These are phyloP conservation scores for Morone chrysops DNA, from an alignment of 2,113 vertebrate species.

Conservation along the genomic window DNA sequence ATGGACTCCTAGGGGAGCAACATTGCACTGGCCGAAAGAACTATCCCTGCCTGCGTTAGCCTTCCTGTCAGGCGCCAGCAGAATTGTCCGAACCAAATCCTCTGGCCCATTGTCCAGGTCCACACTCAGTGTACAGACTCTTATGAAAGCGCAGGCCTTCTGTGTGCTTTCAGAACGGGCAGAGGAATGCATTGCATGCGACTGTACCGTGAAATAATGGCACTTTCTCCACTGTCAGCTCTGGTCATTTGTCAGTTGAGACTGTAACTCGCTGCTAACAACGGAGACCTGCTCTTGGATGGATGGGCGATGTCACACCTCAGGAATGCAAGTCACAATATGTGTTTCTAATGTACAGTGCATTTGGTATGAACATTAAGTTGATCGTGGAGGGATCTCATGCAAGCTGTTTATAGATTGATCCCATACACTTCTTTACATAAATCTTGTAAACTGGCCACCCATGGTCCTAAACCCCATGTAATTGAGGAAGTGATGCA, in stretches of 20 bases:
- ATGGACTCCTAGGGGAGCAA: constrained; percentile 7
- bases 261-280: constrained; percentile 40
- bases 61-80: constrained; percentile 49
- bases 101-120: constrained; percentile 52
- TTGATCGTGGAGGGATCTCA: constrained; percentile 8
- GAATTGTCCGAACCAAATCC: constrained; percentile 60
- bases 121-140: constrained; percentile 33
- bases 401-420: constrained; percentile 30
- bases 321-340: constrained; percentile 55
- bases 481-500: constrained; percentile 37
- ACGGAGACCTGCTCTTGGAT: constrained; percentile 33
- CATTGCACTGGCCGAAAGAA: not conserved
- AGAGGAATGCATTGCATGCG: constrained; percentile 68
- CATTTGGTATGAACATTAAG: constrained; percentile 28
- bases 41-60: not conserved
- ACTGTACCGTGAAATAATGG: constrained; percentile 70
- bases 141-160: constrained; percentile 47
- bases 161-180: constrained; percentile 56
- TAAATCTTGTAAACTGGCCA: constrained; percentile 29
- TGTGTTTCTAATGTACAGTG: constrained; percentile 21
- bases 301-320: constrained; percentile 61
- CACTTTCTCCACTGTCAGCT: constrained; percentile 56
- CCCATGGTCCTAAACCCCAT: constrained; percentile 27
- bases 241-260: constrained; percentile 67
- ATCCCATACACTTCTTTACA: constrained; percentile 5